These are phyloP conservation scores for Drosophila demipolita DNA, from an alignment of 2,888 invertebrate species.

Conservation along the genomic window DNA sequence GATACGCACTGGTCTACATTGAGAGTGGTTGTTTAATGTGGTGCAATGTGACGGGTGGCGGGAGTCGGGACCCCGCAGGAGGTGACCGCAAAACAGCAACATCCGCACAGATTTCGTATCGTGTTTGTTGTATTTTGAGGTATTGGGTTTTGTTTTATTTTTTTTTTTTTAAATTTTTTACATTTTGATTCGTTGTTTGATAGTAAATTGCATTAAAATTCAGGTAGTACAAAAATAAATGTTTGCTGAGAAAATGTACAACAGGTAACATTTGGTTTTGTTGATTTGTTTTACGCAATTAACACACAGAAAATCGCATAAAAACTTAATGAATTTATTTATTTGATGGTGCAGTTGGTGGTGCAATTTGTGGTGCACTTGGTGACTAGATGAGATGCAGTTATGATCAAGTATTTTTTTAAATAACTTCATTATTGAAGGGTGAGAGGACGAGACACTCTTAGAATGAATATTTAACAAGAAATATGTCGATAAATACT, in stretches of 20 bases:
- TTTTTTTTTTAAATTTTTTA: slow-evolving; percentile 28
- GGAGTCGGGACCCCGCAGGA: neutral
- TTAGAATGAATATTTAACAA: neutral
- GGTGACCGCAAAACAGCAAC: slow-evolving; percentile 16
- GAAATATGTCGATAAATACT: slow-evolving; percentile 1
- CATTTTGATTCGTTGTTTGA: slow-evolving; percentile 25
- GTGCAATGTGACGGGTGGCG: slow-evolving; percentile 2
- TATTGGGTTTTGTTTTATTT: slow-evolving; percentile 20
- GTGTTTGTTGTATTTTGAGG: slow-evolving; percentile 22
- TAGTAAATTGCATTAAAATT: slow-evolving; percentile 70
- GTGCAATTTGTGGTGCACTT: slow-evolving; percentile 8
- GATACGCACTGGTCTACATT: slow-evolving; percentile 81
- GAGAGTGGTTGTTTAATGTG: slow-evolving; percentile 10
- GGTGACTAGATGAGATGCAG: slow-evolving; percentile 25
- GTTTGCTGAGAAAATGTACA: slow-evolving; percentile 25
- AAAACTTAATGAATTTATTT: slow-evolving; percentile 30
- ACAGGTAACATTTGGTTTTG: slow-evolving; percentile 21
- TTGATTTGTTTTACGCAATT: slow-evolving; percentile 26
- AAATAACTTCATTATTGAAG: slow-evolving; percentile 33
- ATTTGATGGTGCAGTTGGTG: slow-evolving; percentile 15
- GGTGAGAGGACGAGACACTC: slow-evolving; percentile 13
- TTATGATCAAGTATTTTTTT: slow-evolving; percentile 17
- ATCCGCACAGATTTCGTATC: slow-evolving; percentile 33
- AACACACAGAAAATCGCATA: slow-evolving; percentile 21
- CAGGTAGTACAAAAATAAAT: slow-evolving; percentile 42